These are phyloP conservation scores for Parasteatoda lunata DNA, from an alignment of 2,888 invertebrate species.

Conservation along the genomic window DNA sequence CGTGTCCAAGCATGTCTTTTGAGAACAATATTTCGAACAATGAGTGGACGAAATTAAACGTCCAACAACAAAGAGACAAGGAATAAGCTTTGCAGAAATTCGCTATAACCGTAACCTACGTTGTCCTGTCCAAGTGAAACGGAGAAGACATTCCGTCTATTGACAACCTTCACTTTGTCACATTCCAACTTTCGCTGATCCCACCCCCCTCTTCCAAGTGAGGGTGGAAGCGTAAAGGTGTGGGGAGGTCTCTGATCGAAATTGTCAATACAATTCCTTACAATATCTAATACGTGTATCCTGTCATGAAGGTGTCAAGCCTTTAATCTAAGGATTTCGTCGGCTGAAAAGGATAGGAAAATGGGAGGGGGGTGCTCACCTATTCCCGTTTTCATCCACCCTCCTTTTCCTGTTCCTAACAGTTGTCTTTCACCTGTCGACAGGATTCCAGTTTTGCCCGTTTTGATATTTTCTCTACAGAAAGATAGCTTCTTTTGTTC, in stretches of 20 bases:
- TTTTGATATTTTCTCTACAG: constrained; percentile 1
- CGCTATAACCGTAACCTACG: neutral
- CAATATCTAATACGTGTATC: constrained; percentile 63
- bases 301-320: constrained; percentile 55
- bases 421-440: constrained; percentile 64
- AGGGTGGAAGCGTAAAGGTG: neutral
- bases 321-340: constrained; percentile 61
- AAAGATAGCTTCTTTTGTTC: constrained; percentile 36
- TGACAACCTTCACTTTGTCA: constrained; percentile 65
- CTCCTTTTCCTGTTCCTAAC: constrained; percentile 21
- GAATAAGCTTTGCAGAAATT: neutral
- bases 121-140: constrained; percentile 11
- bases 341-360: neutral
- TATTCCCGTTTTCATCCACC: constrained; percentile 4
- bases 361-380: constrained; percentile 17
- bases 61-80: neutral
- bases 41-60: neutral
- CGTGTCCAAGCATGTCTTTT: neutral
- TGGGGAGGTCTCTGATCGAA: constrained; percentile 41
- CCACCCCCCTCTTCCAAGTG: neutral
- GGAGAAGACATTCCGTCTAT: constrained; percentile 34
- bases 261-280: constrained; percentile 68
- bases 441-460: constrained; percentile 35
- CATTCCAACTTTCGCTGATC: constrained; percentile 57
- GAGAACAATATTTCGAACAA: neutral